Conservation (phyloP, 92 coral and sea anemone genomes). For the Pocillopora meandrina region DNA sequence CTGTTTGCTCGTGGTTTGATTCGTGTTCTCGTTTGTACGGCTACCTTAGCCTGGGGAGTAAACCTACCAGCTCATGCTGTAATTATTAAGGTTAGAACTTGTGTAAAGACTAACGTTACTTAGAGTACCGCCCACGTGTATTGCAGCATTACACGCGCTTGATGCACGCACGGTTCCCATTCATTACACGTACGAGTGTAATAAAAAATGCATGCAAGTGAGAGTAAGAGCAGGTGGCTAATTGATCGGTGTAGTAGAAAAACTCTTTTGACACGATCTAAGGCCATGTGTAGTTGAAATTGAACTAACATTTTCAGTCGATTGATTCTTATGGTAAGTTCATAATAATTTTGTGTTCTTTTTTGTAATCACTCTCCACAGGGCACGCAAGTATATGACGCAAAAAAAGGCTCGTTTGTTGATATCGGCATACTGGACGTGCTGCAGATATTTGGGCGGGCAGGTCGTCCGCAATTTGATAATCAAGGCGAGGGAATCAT, state of each 20-base stretch:
- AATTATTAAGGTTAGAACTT: constrained; percentile 81
- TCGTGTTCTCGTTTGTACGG: constrained; percentile 93
- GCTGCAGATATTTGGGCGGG: constrained; percentile 97
- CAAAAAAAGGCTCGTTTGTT: constrained; percentile 97
- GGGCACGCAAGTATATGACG: constrained; percentile 96
- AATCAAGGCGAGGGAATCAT: constrained; percentile 94
- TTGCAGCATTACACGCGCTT: too few species aligned
- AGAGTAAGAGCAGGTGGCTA: too few species aligned
- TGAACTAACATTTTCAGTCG: too few species aligned
- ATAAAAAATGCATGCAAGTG: too few species aligned
- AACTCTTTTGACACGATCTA: too few species aligned
- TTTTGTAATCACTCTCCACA: constrained; percentile 2
- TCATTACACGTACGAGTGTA: too few species aligned
- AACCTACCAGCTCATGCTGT: constrained; percentile 99
- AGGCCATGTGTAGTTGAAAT: too few species aligned
- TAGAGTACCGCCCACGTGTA: neutral
- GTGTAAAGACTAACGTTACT: neutral
- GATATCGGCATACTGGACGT: constrained; percentile 97
- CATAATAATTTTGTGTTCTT: neutral
- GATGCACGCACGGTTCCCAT: too few species aligned
- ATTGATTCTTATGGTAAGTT: neutral
- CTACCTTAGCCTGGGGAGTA: constrained; percentile 99
- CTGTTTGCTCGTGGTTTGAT: constrained; percentile 85
- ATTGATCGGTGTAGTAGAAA: too few species aligned
- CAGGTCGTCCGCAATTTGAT: constrained; percentile 99